phyloP scores from a whole-genome alignment of 2,797 vertebrate genomes.

The Oreonectes daqikongensis region DNA sequence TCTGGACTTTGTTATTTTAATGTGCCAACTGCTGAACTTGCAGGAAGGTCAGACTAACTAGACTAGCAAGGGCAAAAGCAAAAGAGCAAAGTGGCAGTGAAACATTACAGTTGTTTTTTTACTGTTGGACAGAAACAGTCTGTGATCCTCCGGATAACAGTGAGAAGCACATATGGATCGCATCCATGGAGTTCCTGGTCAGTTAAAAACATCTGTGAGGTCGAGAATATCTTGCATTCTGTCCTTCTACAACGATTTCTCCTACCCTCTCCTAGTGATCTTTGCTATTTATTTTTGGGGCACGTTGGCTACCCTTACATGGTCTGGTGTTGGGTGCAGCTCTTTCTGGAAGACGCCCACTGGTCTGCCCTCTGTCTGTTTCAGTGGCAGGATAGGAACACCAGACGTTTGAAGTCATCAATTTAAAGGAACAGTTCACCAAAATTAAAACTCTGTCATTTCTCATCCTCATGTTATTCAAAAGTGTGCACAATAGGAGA shows the following conservation, averaged over 20 bases:
- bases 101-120: constrained; percentile 8
- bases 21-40: constrained; percentile 39
- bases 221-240: neutral
- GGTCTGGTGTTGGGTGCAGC: constrained; percentile 43
- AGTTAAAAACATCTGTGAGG: constrained; percentile 21
- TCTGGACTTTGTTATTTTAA: constrained; percentile 50
- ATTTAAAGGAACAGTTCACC: constrained; percentile 37
- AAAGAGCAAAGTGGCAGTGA: constrained; percentile 9
- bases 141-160: constrained; percentile 4
- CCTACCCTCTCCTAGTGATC: constrained; percentile 28
- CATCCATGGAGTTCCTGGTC: neutral
- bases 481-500: neutral
- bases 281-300: constrained; percentile 51
- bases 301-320: constrained; percentile 45
- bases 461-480: no score
- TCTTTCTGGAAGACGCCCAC: constrained; percentile 44
- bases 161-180: constrained; percentile 15
- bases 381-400: constrained; percentile 45
- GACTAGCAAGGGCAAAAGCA: constrained; percentile 12
- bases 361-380: constrained; percentile 40
- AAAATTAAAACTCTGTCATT: neutral
- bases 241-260: constrained; percentile 26
- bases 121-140: constrained; percentile 23
- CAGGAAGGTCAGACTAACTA: constrained; percentile 35
- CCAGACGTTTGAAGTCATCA: constrained; percentile 54